These are phyloP conservation scores for Manis crassicaudata DNA, from an alignment of 2,797 vertebrate genomes.

Conservation along the genomic window DNA sequence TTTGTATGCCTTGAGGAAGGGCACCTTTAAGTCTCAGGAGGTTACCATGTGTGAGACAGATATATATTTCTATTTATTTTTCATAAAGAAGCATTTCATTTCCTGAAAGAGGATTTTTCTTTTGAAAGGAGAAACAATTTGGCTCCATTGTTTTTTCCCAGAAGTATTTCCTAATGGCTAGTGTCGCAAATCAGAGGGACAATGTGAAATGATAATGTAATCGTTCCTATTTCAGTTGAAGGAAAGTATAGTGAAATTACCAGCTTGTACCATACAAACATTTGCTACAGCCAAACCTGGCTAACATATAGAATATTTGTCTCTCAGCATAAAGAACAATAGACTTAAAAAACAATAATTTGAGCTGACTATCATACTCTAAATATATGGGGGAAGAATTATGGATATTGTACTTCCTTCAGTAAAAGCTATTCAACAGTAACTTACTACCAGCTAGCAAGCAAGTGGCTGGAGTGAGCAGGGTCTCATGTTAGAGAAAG, in stretches of 20 bases:
- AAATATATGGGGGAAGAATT: not conserved
- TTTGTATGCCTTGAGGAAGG: no score
- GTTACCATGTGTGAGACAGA: not conserved
- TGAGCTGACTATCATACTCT: not conserved
- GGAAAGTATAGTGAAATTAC: not conserved
- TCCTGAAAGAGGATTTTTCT: not conserved
- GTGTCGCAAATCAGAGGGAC: not conserved
- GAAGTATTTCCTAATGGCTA: not conserved
- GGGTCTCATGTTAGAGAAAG: not conserved
- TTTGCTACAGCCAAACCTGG: not conserved
- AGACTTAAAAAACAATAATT: not conserved
- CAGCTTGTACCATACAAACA: not conserved
- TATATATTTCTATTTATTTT: not conserved
- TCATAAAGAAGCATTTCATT: not conserved
- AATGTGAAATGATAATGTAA: not conserved
- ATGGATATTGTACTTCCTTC: not conserved
- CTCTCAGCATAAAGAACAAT: not conserved
- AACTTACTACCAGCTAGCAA: not conserved
- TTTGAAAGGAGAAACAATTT: constrained; percentile 2
- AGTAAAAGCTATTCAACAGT: not conserved
- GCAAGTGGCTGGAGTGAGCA: not conserved
- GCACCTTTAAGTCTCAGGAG: not conserved
- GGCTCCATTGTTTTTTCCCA: not conserved
- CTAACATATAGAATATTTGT: not conserved
- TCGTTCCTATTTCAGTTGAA: not conserved